A percentile compares a stretch with the other conserved stretches of the same genome.
Conservation (phyloP, 2,797 vertebrate genomes). For the Poecile montanus region DNA sequence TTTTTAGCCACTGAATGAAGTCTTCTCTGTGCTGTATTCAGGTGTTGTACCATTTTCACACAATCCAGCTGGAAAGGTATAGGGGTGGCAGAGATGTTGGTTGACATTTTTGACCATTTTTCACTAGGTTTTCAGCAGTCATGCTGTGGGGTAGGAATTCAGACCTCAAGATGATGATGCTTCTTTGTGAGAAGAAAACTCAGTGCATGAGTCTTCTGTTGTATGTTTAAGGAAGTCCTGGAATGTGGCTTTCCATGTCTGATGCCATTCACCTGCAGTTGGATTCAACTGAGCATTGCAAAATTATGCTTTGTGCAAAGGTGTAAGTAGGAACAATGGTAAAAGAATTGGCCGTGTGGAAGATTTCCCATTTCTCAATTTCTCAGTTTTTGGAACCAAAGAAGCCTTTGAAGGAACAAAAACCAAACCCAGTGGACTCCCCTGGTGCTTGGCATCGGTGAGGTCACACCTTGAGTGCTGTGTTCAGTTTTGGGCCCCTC, state of each 20-base stretch:
- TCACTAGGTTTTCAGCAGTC: not conserved
- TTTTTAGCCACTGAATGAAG: not conserved
- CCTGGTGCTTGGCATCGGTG: accelerated
- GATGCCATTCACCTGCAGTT: not conserved
- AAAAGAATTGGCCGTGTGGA: not conserved
- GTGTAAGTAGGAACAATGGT: not conserved
- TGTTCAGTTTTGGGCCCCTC: not conserved
- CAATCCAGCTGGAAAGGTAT: not conserved
- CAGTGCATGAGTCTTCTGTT: not conserved
- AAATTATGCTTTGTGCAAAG: not conserved
- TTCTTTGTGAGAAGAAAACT: not conserved
- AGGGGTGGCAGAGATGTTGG: not conserved
- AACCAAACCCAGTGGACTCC: not conserved
- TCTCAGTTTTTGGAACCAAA: not conserved
- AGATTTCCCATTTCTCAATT: not conserved
- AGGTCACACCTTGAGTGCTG: not conserved
- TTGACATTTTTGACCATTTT: not conserved
- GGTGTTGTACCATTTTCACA: not conserved
- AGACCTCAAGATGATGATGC: no score
- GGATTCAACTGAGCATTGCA: not conserved
- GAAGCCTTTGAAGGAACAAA: not conserved
- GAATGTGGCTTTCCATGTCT: not conserved
- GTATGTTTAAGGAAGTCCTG: not conserved
- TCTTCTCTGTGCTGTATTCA: not conserved
- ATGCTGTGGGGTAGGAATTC: not conserved